Conservation (phyloP, 2,113 vertebrate species). For the Cairina moschata region DNA sequence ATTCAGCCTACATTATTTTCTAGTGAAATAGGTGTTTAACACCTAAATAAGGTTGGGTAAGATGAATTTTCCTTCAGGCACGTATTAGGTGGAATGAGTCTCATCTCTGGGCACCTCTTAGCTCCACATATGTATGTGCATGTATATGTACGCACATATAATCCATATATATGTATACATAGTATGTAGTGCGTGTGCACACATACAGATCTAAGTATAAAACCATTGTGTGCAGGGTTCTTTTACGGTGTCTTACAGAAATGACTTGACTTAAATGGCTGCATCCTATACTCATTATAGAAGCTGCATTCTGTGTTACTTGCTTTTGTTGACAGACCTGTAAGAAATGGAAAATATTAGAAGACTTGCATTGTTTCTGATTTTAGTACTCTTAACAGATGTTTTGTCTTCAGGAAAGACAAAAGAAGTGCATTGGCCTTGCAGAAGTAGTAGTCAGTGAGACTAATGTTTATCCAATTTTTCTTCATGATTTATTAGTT, state of each 20-base stretch:
- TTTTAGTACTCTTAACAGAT: neutral
- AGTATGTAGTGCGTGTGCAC: neutral
- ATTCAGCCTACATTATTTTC: neutral
- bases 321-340: neutral
- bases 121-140: accelerated
- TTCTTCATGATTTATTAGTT: neutral
- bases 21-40: neutral
- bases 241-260: neutral
- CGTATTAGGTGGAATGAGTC: neutral
- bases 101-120: neutral
- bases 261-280: neutral
- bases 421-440: neutral
- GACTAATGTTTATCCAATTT: neutral
- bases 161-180: neutral
- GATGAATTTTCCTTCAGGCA: neutral
- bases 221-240: neutral
- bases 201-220: neutral
- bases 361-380: neutral
- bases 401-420: neutral
- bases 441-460: neutral
- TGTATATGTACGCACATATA: neutral
- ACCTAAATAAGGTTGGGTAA: neutral
- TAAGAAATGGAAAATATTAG: neutral
- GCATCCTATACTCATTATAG: neutral
- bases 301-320: neutral